Conservation (phyloP, 2,888 invertebrate species). For the Arge pagana region DNA sequence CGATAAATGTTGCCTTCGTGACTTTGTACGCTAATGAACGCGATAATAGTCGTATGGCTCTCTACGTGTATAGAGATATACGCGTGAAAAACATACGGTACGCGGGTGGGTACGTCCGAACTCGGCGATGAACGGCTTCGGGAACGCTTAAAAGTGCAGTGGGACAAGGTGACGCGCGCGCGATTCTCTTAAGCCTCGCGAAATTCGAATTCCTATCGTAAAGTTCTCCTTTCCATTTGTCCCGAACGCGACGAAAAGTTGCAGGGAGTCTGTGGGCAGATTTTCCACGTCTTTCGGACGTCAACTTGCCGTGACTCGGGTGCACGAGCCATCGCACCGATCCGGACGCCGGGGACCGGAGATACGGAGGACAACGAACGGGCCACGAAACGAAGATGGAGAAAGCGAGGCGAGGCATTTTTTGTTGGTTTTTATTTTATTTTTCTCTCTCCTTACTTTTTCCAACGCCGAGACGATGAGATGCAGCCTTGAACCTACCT, state of each 20-base stretch:
- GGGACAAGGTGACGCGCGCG: slow-evolving; percentile 37
- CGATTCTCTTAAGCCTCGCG: slow-evolving; percentile 16
- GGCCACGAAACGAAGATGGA: not conserved
- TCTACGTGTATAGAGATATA: too few relatives aligned
- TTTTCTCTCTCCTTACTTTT: not conserved
- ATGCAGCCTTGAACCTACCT: slow-evolving; percentile 8
- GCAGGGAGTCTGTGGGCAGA: too few relatives aligned
- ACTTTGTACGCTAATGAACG: too few relatives aligned
- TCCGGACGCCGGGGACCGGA: not conserved
- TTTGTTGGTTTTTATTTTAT: not conserved
- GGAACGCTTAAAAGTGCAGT: slow-evolving; percentile 41
- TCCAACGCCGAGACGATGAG: not conserved
- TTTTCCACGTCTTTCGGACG: not conserved
- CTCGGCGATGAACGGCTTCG: slow-evolving; percentile 42
- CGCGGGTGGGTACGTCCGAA: slow-evolving; percentile 19
- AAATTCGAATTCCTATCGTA: slow-evolving; percentile 7
- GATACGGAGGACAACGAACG: not conserved
- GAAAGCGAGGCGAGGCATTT: not conserved
- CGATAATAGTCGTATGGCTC: too few relatives aligned
- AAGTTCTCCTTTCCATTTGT: not conserved
- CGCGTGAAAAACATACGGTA: too few relatives aligned
- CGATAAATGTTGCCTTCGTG: too few relatives aligned
- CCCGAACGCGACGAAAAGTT: not conserved
- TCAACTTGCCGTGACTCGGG: too few relatives aligned
- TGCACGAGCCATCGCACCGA: too few relatives aligned